Percentiles rank a stretch among this genome's conserved stretches.
phyloP scores from a whole-genome alignment of 2,797 vertebrate species.

The Lagodon rhomboides region DNA sequence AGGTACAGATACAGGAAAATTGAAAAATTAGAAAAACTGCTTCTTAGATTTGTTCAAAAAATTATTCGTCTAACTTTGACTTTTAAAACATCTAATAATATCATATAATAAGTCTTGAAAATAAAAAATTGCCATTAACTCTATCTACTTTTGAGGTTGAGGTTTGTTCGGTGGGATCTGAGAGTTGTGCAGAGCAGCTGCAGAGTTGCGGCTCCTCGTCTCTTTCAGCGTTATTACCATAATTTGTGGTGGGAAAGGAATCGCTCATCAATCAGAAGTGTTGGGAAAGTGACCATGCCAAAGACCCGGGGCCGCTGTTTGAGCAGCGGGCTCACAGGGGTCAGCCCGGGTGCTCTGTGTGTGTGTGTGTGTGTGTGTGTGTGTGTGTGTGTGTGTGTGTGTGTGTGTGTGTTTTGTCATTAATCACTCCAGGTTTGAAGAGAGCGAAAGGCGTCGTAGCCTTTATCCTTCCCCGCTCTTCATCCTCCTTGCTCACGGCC shows the following conservation, averaged over 20 bases:
- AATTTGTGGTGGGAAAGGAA: constrained; percentile 75
- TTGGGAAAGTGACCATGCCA: constrained; percentile 75
- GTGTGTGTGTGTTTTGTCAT: constrained; percentile 60
- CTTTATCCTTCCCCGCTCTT: constrained; percentile 55
- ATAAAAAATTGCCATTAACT: neutral
- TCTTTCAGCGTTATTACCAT: constrained; percentile 65
- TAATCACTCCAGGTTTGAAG: constrained; percentile 72
- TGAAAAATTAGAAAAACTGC: neutral
- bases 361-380: constrained; percentile 41
- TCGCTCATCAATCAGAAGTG: constrained; percentile 76
- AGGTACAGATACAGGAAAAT: neutral
- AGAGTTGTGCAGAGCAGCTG: constrained; percentile 60
- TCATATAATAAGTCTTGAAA: no score
- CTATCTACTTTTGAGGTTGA: neutral
- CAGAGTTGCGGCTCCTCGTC: constrained; percentile 33
- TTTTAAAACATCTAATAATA: neutral
- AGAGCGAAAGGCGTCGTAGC: constrained; percentile 53
- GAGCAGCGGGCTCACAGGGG: constrained; percentile 66
- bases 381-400: constrained; percentile 32
- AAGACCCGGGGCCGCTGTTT: constrained; percentile 60
- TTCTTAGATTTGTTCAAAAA: neutral
- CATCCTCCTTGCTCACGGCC: constrained; percentile 52
- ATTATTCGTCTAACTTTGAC: neutral
- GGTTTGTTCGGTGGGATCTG: constrained; percentile 9
- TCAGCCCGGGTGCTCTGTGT: constrained; percentile 51